phyloP scores from a whole-genome alignment of 2,113 vertebrate species.

The Eptesicus fuscus region DNA sequence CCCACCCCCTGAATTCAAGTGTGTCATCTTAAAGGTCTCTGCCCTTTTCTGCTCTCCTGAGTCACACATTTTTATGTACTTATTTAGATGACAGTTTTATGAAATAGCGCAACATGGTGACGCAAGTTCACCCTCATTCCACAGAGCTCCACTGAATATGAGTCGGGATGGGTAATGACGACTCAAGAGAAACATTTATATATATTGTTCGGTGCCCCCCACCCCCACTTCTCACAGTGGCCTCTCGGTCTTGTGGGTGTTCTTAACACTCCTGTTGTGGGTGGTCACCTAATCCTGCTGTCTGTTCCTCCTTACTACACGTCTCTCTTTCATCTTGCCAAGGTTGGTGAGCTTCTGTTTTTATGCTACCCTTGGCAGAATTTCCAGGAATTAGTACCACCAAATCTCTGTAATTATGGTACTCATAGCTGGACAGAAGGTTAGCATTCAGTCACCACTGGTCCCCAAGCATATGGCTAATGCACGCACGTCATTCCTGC shows the following conservation, averaged over 20 bases:
- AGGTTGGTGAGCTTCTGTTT: background rate
- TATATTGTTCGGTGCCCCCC: background rate
- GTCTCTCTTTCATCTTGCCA: background rate
- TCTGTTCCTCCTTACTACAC: background rate
- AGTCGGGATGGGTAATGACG: background rate
- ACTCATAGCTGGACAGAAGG: background rate
- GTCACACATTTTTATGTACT: background rate
- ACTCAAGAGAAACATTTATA: background rate
- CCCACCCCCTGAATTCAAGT: background rate
- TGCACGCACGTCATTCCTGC: background rate
- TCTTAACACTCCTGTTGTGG: background rate
- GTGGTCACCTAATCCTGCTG: background rate
- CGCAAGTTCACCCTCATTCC: background rate
- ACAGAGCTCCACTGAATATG: background rate
- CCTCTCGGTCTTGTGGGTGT: background rate
- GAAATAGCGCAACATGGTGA: background rate
- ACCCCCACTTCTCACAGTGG: background rate
- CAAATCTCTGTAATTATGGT: background rate
- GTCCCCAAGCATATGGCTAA: background rate
- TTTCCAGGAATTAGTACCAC: background rate
- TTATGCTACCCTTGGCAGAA: background rate
- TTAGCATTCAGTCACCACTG: background rate
- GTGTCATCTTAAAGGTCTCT: background rate
- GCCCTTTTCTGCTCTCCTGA: background rate
- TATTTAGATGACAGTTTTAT: background rate